Conservation (phyloP, 2,888 invertebrate species). For the Cephus rjabovi region DNA sequence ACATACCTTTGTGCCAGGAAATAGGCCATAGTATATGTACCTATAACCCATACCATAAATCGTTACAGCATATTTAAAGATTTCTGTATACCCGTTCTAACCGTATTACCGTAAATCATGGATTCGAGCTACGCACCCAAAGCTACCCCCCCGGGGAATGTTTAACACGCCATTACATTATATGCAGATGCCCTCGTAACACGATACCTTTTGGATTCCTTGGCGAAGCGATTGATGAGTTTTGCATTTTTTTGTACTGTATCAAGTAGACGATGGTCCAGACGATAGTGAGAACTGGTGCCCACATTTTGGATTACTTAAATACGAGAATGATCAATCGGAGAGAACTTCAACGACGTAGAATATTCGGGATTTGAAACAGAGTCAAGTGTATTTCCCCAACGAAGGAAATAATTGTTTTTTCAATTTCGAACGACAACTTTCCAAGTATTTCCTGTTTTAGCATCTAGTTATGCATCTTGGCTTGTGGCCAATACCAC, state of each 20-base stretch:
- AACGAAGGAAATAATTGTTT: not conserved
- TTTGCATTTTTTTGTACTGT: slow-evolving; percentile 32
- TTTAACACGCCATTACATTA: not conserved
- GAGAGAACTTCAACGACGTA: not conserved
- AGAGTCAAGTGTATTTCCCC: not conserved
- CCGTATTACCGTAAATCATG: not conserved
- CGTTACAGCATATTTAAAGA: not conserved
- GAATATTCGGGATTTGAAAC: not conserved
- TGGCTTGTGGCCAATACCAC: slow-evolving; percentile 33
- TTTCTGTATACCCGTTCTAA: not conserved
- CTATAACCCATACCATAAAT: not conserved
- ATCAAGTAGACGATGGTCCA: slow-evolving; percentile 49
- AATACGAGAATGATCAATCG: not conserved
- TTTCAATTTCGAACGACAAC: not conserved
- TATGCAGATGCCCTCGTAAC: not conserved
- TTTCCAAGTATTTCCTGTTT: slow-evolving; percentile 30
- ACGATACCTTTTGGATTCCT: not conserved
- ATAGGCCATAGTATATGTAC: not conserved
- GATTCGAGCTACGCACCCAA: not conserved
- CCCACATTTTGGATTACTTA: slow-evolving; percentile 42
- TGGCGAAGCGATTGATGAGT: slow-evolving; percentile 2
- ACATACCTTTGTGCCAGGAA: not conserved
- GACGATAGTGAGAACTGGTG: slow-evolving; percentile 46
- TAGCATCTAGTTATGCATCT: slow-evolving; percentile 27
- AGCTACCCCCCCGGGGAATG: not conserved